Evolutionary conservation across 2,888 invertebrate genomes (phyloP), one percentile per base, ranked within the genome.

Genomic region (Sphaerophoria taeniata): DNA sequence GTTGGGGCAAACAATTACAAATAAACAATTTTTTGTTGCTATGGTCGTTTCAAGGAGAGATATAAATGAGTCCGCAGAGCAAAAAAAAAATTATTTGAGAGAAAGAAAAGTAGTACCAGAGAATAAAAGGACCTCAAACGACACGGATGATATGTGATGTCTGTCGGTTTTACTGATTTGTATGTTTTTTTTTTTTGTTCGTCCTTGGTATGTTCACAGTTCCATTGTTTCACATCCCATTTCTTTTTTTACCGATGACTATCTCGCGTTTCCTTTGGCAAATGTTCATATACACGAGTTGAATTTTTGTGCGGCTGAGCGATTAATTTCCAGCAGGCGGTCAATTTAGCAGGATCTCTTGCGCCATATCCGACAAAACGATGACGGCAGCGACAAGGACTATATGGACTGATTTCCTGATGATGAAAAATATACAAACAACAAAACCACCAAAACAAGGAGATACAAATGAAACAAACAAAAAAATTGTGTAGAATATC

Each of bases 321-420:
- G 87, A 87, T 88, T 88, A 84, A 87, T 88, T 87, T 88, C 70
- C 90, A 89, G 91, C 91, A 89, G 91, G 91, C 90, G 90, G 92
- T 91, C 90, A 91, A 90, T 91, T 92, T 90, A 92, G 89, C 89
- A 89, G 89, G 90, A 87, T 90, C 91, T 91, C 90, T 90, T 87
- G 88, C 89, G 88, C 89, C 88, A 83, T 85, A 83, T 85, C 70
- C 45, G 33, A 24, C 24, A 1, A 24, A 34, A 16, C 31, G 39
- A 39, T 39, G 39, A 39, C 45, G 14, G n/a, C 11, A 65, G n/a
- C 58, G 56, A 24, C 60, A 60, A 36, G 55, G 7, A 45, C 49
- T 61, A 24, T 24, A 24, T 53, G 61, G 49, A 56, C 70, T 82
- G 77, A 74, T 83, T 73, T 69, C 34, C 45, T 77, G 81, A 74